phyloP scores from a whole-genome alignment of 2,797 vertebrate species.

The Podarcis siculus region DNA sequence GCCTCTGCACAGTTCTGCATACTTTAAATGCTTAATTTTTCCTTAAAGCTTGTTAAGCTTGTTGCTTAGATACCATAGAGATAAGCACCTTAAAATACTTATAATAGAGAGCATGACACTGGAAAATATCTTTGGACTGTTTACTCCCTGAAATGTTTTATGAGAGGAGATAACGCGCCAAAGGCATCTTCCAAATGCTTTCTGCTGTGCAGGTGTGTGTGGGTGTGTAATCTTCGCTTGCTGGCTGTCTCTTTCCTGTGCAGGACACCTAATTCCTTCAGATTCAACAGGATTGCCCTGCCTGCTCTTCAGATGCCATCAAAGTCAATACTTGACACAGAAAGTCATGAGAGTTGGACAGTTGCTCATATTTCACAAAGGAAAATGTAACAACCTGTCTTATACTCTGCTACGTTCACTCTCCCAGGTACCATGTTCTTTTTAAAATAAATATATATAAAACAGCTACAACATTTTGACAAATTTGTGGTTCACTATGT shows the following conservation, averaged over 20 bases:
- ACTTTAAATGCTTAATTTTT: constrained; percentile 37
- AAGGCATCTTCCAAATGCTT: not conserved
- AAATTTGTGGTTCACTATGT: constrained; percentile 31
- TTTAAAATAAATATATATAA: too few species aligned
- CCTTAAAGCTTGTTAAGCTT: constrained; percentile 24
- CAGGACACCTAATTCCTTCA: not conserved
- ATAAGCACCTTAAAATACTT: constrained; percentile 44
- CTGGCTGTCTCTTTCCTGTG: not conserved
- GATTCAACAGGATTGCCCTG: not conserved
- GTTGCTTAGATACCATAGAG: constrained; percentile 42
- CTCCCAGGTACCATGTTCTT: not conserved
- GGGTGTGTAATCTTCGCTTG: not conserved
- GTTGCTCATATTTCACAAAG: constrained; percentile 23
- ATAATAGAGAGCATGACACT: not conserved
- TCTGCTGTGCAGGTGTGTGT: not conserved
- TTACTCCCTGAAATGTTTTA: constrained; percentile 36
- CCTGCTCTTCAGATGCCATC: not conserved
- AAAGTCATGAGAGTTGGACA: not conserved
- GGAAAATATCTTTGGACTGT: constrained; percentile 39
- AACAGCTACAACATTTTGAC: not conserved
- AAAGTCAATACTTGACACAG: not conserved
- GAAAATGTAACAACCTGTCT: not conserved
- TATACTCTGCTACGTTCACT: not conserved
- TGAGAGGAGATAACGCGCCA: not conserved
- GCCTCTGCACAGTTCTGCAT: constrained; percentile 34